Conservation (phyloP, 1,140 invertebrate genomes). For the Macrosteles quadrilineatus region DNA sequence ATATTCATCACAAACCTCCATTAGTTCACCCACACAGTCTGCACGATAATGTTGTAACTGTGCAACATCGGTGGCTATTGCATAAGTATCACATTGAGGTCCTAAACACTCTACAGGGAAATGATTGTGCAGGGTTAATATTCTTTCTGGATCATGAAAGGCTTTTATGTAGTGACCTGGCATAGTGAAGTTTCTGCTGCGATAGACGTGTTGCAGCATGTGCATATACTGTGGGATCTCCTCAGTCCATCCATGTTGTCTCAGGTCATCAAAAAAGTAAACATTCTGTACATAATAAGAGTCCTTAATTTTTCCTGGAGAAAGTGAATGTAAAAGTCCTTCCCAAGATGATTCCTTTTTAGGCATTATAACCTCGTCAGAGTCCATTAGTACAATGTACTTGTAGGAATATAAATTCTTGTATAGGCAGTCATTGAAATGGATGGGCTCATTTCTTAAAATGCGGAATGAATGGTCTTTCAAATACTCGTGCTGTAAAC, state of each 20-base stretch:
- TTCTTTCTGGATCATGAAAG: slow-evolving; percentile 89
- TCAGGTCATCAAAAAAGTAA: slow-evolving; percentile 90
- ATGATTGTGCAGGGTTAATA: slow-evolving; percentile 89
- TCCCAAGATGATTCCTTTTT: slow-evolving; percentile 74
- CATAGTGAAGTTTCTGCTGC: slow-evolving; percentile 88
- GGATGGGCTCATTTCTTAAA: slow-evolving; percentile 92
- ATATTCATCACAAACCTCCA: slow-evolving; percentile 83
- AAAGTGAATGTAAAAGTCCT: slow-evolving; percentile 71
- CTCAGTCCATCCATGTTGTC: slow-evolving; percentile 77
- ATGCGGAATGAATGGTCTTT: slow-evolving; percentile 90
- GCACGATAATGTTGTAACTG: slow-evolving; percentile 92
- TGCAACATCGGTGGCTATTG: slow-evolving; percentile 79
- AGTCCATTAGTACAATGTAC: slow-evolving; percentile 87
- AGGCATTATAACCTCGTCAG: slow-evolving; percentile 95
- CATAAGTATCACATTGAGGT: slow-evolving; percentile 81
- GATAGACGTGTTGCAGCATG: slow-evolving; percentile 91
- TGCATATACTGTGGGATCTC: slow-evolving; percentile 89
- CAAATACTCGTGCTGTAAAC: slow-evolving; percentile 85
- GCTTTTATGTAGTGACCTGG: slow-evolving; percentile 93
- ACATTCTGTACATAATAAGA: slow-evolving; percentile 92
- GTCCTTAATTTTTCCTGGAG: slow-evolving; percentile 72
- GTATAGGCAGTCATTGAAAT: slow-evolving; percentile 96
- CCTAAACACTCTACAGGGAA: slow-evolving; percentile 88
- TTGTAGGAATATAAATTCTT: slow-evolving; percentile 89
- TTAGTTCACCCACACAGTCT: slow-evolving; percentile 86